phyloP scores from a whole-genome alignment of 1,140 invertebrate species.

The Thaumatotibia leucotreta region DNA sequence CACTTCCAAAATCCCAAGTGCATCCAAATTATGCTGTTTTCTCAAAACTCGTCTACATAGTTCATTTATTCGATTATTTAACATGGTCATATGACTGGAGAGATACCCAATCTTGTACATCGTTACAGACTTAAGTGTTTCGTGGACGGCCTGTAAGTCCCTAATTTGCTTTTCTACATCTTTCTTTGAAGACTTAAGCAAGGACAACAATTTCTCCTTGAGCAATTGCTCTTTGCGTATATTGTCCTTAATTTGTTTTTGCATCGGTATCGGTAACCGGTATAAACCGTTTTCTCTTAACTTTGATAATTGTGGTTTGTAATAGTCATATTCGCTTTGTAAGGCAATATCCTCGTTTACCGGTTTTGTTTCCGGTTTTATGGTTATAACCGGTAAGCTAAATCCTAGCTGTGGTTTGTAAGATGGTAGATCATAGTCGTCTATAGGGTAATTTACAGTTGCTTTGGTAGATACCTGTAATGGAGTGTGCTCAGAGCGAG shows the following conservation, averaged over 20 bases:
- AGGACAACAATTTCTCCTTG: neutral
- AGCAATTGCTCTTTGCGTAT: neutral
- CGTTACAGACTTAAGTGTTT: neutral
- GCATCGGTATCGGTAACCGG: neutral
- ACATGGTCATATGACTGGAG: constrained; percentile 9
- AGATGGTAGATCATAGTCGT: neutral
- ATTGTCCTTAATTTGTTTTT: neutral
- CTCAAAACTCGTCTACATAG: neutral
- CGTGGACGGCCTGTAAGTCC: neutral
- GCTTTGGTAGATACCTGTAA: neutral
- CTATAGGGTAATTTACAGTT: neutral
- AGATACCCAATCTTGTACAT: constrained; percentile 16
- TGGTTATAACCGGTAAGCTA: neutral
- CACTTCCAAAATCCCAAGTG: constrained; percentile 7
- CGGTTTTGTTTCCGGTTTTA: neutral
- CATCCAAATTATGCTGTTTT: constrained; percentile 11
- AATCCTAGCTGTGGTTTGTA: neutral
- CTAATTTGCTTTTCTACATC: neutral
- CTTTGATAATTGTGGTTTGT: neutral
- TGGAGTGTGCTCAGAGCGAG: neutral
- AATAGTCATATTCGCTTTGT: neutral
- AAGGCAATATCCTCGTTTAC: neutral
- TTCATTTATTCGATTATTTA: neutral
- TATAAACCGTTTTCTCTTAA: neutral
- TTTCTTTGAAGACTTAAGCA: neutral